These are phyloP conservation scores for Abscondita cerata DNA, from an alignment of 2,888 invertebrate species.

Conservation along the genomic window DNA sequence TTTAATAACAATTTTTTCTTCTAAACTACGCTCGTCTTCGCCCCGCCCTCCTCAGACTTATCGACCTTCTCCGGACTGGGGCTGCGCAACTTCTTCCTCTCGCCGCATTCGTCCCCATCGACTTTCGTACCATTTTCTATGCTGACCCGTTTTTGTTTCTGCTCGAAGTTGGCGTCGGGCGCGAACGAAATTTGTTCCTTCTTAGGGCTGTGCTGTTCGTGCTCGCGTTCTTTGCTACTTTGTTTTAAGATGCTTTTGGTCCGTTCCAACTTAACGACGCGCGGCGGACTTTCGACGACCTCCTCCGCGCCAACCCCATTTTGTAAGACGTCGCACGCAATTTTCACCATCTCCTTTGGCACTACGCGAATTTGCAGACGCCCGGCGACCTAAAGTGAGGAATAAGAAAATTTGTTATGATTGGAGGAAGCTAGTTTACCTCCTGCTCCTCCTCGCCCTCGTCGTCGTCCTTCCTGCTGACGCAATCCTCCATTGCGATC, in stretches of 20 bases:
- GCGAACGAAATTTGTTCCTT: conserved; percentile 55
- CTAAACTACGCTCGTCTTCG: conserved; percentile 36
- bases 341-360: conserved; percentile 53
- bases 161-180: conserved; percentile 43
- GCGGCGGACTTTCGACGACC: conserved; percentile 29
- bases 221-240: conserved; percentile 52
- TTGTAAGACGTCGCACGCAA: conserved; percentile 11
- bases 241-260: conserved; percentile 57
- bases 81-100: conserved; percentile 14
- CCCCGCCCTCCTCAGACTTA: conserved; percentile 29
- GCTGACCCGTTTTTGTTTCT: conserved; percentile 37
- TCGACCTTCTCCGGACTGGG: conserved; percentile 15
- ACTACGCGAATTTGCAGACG: conserved; percentile 83
- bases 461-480: conserved; percentile 32
- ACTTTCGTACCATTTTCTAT: conserved; percentile 37
- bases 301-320: conserved; percentile 14
- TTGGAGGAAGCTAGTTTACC: conserved; percentile 44
- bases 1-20: conserved; percentile 21
- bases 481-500: conserved; percentile 28
- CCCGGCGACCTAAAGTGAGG: conserved; percentile 73
- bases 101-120: conserved; percentile 9
- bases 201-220: conserved; percentile 50
- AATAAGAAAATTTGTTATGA: conserved; percentile 13
- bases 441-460: conserved; percentile 52
- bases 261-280: conserved; percentile 49